Conservation (phyloP, 2,797 vertebrate genomes). For the Gallirallus australis region DNA sequence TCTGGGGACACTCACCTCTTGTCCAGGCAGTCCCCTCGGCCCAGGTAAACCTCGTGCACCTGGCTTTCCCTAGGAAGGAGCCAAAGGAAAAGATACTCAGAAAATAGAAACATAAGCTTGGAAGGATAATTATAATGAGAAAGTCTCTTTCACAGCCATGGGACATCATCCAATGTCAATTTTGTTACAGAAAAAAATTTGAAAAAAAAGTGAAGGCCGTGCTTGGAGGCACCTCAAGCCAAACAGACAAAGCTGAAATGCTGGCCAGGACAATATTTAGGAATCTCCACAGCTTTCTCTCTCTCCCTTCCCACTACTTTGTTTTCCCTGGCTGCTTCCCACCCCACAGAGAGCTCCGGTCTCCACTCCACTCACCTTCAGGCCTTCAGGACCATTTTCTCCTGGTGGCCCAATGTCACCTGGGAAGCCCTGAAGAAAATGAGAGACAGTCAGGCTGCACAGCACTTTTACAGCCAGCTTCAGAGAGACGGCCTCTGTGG, state of each 20-base stretch:
- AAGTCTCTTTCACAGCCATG: conserved; percentile 49
- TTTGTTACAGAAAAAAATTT: conserved; percentile 38
- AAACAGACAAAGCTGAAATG: conserved; percentile 20
- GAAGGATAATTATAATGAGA: conserved; percentile 54
- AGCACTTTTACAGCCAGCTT: not conserved
- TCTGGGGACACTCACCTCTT: conserved; percentile 83
- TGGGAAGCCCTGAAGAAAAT: conserved; percentile 89
- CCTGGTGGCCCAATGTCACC: conserved; percentile 95
- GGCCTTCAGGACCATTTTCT: conserved; percentile 91
- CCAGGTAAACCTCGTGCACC: conserved; percentile 92
- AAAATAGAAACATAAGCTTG: conserved; percentile 40
- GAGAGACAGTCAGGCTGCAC: not conserved
- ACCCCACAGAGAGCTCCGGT: not conserved
- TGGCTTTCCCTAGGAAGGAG: conserved; percentile 86
- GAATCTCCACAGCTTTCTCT: conserved; percentile 55
- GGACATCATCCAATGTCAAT: conserved; percentile 76
- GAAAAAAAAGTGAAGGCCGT: not conserved
- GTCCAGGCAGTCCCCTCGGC: conserved; percentile 86
- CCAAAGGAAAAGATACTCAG: conserved; percentile 67
- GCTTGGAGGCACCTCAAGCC: conserved; percentile 68
- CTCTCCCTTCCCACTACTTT: conserved; percentile 4
- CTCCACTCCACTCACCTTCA: conserved; percentile 84
- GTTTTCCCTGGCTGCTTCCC: conserved; percentile 46
- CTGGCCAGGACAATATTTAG: conserved; percentile 66
- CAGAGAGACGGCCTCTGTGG: not conserved